Evolutionary conservation across 2,797 vertebrate species (phyloP), one percentile per base, ranked within the genome.

Genomic region (Lutjanus argentimaculatus): DNA sequence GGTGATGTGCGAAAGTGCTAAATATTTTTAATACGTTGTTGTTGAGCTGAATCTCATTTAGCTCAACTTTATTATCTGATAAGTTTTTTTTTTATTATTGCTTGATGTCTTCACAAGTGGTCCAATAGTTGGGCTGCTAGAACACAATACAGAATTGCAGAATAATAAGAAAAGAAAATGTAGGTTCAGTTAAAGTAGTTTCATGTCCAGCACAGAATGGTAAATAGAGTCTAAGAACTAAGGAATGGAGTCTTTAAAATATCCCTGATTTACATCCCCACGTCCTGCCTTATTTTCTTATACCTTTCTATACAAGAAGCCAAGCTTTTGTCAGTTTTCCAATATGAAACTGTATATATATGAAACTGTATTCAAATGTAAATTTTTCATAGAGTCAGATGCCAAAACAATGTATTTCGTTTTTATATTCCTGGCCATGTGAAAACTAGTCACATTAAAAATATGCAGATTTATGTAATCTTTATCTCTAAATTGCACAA

Each of bases 1-100:
- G 21, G 25, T 7, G 19, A 46, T 9, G 16, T 62, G 30, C 52
- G 19, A 66, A 73, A 12, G 46, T 30, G 46, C 2, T 64, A 40
- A 69, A 72, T 75, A 43, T 53, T 21, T 42, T 9, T 19, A 45
- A 77, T 65, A 67, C 14, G 19, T 7, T 36, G 55, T 19, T 30
- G 13, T 66, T 61, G 21, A 52, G 7, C n/a, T 43, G 43, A 76
- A 67, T 25, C 1, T 64, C 6, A 79, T 67, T 69, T n/a, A 70
- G 51, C 46, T 67, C 1, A 45, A 19, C 14, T 40, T 63, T 3
- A 61, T 8, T 56, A 30, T 53, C 49, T 45, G 36, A 45, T 2
- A 63, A n/a, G 21, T 63, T 62, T 19, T 51, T 8, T 8, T 53
- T 59, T 7, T 3, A 25, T 46, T 59, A 7, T 77, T 25, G 25